Evolutionary conservation across 2,888 invertebrate species (phyloP).

Genomic region (Lochmaea crataegi): DNA sequence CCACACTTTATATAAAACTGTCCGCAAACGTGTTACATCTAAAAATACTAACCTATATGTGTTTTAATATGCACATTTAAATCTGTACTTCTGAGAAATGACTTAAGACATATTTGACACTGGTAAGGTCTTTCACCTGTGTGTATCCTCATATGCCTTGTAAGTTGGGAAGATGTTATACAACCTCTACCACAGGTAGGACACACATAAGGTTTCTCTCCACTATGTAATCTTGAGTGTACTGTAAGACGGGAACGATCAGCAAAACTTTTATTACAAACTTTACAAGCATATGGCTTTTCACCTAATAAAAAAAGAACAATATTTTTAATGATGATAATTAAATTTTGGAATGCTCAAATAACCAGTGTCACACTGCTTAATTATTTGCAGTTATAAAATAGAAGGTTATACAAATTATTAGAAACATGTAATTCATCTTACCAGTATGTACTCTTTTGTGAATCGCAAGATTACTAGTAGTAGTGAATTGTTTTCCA

Average conservation of each 20-base stretch:
- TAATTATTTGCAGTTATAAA: too few relatives aligned
- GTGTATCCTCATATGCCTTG: conserved; percentile 69
- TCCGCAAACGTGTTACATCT: too few relatives aligned
- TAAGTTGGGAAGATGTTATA: conserved; percentile 63
- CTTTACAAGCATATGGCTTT: conserved; percentile 62
- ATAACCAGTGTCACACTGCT: too few relatives aligned
- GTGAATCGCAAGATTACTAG: conserved; percentile 63
- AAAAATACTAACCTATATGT: conserved; percentile 54
- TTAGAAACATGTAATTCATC: neutral
- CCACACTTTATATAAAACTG: too few relatives aligned
- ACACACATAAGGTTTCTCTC: conserved; percentile 65
- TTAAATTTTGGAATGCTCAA: neutral
- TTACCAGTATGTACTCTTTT: conserved; percentile 63
- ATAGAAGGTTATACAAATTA: too few relatives aligned
- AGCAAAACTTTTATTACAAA: conserved; percentile 67
- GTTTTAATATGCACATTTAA: conserved; percentile 62
- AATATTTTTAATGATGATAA: neutral
- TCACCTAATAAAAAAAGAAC: conserved; percentile 56
- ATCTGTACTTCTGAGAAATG: conserved; percentile 62
- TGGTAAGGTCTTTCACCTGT: conserved; percentile 65
- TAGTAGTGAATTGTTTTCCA: conserved; percentile 63
- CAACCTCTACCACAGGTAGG: conserved; percentile 60
- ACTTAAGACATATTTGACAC: conserved; percentile 58
- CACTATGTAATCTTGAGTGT: conserved; percentile 66
- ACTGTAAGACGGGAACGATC: conserved; percentile 67